Evolutionary conservation across 2,888 invertebrate genomes (phyloP).

Genomic region (Hermaeophaga mercurialis): DNA sequence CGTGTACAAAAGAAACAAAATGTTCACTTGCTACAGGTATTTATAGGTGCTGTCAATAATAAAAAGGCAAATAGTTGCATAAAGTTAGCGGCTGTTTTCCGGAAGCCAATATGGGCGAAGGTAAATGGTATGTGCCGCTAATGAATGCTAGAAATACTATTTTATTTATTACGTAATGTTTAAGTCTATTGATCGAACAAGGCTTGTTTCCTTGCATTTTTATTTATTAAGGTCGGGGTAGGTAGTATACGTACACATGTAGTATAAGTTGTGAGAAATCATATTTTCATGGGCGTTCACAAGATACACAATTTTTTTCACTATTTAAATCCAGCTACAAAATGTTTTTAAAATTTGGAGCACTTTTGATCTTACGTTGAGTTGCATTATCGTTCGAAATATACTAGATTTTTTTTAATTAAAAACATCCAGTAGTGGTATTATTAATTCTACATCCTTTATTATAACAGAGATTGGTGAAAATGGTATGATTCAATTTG

Average conservation of each 20-base stretch:
- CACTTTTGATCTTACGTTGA: no score
- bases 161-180: slow-evolving; percentile 17
- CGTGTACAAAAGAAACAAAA: slow-evolving; percentile 13
- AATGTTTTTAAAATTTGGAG: no score
- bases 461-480: no score
- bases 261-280: not conserved
- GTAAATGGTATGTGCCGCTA: slow-evolving; percentile 8
- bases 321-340: no score
- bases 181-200: slow-evolving; percentile 16
- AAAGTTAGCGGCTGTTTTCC: not conserved
- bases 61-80: slow-evolving; percentile 10
- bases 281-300: not conserved
- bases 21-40: not conserved
- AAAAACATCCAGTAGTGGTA: no score
- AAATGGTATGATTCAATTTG: no score
- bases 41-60: slow-evolving; percentile 3
- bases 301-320: not conserved
- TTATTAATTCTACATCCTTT: no score
- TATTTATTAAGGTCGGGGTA: slow-evolving; percentile 23
- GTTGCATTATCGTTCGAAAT: no score
- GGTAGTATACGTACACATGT: not conserved
- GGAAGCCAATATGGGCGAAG: slow-evolving; percentile 18
- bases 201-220: slow-evolving; percentile 20
- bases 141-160: slow-evolving; percentile 16
- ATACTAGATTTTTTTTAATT: no score